phyloP scores from a whole-genome alignment of 2,797 vertebrate species.

The Syngnathus rostellatus region DNA sequence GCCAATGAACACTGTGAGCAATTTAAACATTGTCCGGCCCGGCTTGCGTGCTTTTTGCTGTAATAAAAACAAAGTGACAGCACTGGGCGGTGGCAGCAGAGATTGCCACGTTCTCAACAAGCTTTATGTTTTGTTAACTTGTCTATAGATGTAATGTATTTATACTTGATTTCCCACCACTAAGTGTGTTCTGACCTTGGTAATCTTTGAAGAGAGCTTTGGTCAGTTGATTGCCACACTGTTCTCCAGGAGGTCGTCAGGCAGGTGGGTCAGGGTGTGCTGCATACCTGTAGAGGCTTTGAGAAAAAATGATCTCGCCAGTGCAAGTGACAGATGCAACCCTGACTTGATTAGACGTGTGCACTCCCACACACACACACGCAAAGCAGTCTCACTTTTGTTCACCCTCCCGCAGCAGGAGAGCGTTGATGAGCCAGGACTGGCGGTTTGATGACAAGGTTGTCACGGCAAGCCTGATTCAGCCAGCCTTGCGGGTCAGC shows the following conservation, averaged over 20 bases:
- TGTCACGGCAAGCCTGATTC: conserved; percentile 58
- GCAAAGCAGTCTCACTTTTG: conserved; percentile 28
- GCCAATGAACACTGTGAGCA: conserved; percentile 75
- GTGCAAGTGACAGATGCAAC: conserved; percentile 66
- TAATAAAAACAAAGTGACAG: conserved; percentile 80
- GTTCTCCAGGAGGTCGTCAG: conserved; percentile 55
- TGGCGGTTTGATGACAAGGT: conserved; percentile 59
- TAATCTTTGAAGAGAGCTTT: conserved; percentile 51
- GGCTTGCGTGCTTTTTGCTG: conserved; percentile 65
- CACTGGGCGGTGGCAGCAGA: conserved; percentile 55
- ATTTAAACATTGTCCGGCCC: conserved; percentile 83
- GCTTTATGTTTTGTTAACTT: conserved; percentile 15
- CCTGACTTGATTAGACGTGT: conserved; percentile 54
- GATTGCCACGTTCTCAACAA: conserved; percentile 60
- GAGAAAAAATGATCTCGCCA: conserved; percentile 69
- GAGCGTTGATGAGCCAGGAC: conserved; percentile 65
- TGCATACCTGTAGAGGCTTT: conserved; percentile 66
- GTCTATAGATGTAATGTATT: not conserved
- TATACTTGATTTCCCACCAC: not conserved
- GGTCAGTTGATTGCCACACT: conserved; percentile 63
- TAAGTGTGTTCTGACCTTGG: conserved; percentile 53
- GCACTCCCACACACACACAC: conserved; percentile 27
- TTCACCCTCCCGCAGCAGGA: conserved; percentile 32
- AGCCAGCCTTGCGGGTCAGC: conserved; percentile 44
- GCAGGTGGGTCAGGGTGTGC: conserved; percentile 40